phyloP scores from a whole-genome alignment of 1,140 invertebrate genomes.

The Drosophila arawakana region DNA sequence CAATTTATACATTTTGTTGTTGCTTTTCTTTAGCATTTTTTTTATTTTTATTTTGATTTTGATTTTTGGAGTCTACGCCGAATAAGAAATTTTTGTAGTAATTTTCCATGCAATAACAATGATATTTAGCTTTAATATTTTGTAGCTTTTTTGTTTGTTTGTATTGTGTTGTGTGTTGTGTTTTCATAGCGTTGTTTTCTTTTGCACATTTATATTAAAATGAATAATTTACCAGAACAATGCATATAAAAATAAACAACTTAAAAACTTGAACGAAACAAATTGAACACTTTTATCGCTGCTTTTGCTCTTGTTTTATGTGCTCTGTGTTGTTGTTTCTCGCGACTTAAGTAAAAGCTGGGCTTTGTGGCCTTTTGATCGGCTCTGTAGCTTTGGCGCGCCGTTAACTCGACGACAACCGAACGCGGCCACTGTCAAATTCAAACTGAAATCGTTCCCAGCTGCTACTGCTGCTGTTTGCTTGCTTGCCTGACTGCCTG shows the following conservation, averaged over 20 bases:
- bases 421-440: conserved; percentile 70
- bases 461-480: conserved; percentile 32
- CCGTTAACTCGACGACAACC: conserved; percentile 59
- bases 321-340: conserved; percentile 25
- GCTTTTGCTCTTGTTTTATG: conserved; percentile 23
- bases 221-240: conserved; percentile 51
- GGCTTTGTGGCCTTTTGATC: conserved; percentile 44
- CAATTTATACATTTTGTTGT: conserved; percentile 66
- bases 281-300: conserved; percentile 40
- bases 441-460: conserved; percentile 57
- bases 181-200: conserved; percentile 10
- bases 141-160: conserved; percentile 22
- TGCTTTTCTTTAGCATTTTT: conserved; percentile 38
- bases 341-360: conserved; percentile 55
- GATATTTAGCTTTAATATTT: conserved; percentile 67
- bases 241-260: conserved; percentile 45
- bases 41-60: conserved; percentile 45
- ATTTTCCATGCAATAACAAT: conserved; percentile 83
- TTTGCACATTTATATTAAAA: conserved; percentile 15
- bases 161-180: conserved; percentile 6
- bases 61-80: conserved; percentile 35
- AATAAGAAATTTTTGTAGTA: conserved; percentile 76
- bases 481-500: conserved; percentile 25
- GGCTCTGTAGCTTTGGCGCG: conserved; percentile 41
- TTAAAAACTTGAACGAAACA: conserved; percentile 53